Evolutionary conservation across 2,797 vertebrate species (phyloP).

Genomic region (Cheirogaleus major): DNA sequence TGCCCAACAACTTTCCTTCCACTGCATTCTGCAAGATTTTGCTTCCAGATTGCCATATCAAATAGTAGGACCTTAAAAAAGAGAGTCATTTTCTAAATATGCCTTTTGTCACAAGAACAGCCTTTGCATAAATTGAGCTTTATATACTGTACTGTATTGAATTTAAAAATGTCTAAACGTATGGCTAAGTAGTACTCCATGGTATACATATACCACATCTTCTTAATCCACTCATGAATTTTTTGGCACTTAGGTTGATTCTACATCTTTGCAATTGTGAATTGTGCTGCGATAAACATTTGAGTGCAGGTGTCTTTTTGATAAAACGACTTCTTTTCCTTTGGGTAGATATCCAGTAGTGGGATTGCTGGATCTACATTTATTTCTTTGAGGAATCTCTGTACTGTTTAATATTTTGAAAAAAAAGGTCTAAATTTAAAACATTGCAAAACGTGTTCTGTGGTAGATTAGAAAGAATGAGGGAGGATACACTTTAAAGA

Average conservation of each 20-base stretch:
- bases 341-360: not conserved
- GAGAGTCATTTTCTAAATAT: not conserved
- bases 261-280: not conserved
- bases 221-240: not conserved
- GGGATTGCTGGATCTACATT: not conserved
- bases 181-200: not conserved
- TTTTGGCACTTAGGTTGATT: not conserved
- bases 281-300: not conserved
- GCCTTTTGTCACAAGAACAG: not conserved
- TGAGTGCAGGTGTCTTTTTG: not conserved
- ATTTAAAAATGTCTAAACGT: not conserved
- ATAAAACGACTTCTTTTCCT: not conserved
- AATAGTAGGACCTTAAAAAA: not conserved
- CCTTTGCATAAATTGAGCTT: not conserved
- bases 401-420: not conserved
- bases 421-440: constrained; percentile 13
- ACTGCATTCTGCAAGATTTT: not conserved
- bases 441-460: not conserved
- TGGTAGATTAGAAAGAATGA: not conserved
- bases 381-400: not conserved
- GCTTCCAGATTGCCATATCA: not conserved
- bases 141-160: not conserved
- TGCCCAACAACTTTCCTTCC: not conserved
- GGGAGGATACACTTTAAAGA: not conserved
- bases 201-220: not conserved